phyloP scores from a whole-genome alignment of 2,888 invertebrate genomes.

The Adelphocoris suturalis region DNA sequence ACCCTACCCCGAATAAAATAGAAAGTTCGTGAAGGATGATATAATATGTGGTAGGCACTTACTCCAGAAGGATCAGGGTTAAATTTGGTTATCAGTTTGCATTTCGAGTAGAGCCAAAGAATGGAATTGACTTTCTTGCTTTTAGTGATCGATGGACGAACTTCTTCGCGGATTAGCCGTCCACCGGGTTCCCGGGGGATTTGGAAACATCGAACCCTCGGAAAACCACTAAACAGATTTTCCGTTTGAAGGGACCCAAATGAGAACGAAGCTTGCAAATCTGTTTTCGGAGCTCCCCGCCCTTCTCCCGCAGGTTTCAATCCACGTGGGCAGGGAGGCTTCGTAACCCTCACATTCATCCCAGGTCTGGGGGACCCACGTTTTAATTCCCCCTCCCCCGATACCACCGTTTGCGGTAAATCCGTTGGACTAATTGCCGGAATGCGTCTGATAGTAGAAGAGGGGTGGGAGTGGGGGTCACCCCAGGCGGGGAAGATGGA shows the following conservation, averaged over 20 bases:
- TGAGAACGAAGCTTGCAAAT: background rate
- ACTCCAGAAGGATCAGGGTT: no score
- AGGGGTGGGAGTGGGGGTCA: background rate
- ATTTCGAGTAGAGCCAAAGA: no score
- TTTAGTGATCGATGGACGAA: background rate
- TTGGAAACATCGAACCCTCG: background rate
- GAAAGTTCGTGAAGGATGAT: no score
- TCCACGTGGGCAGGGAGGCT: background rate
- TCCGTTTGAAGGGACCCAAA: conserved; percentile 14
- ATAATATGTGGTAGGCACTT: no score
- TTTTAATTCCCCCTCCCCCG: background rate
- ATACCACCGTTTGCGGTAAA: background rate
- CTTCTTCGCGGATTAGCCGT: background rate
- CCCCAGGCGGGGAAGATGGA: background rate
- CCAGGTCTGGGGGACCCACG: background rate
- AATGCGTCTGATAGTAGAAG: background rate
- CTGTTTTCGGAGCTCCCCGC: background rate
- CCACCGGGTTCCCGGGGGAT: background rate
- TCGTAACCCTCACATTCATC: background rate
- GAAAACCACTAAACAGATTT: conserved; percentile 9
- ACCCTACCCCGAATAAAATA: no score
- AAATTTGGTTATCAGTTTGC: no score
- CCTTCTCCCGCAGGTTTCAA: background rate
- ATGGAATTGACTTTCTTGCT: background rate
- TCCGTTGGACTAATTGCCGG: conserved; percentile 19